A percentile compares a stretch with the other conserved stretches of the same genome.
These are phyloP conservation scores for Tachuris rubrigastra DNA, from an alignment of 2,113 vertebrate genomes.

Conservation along the genomic window DNA sequence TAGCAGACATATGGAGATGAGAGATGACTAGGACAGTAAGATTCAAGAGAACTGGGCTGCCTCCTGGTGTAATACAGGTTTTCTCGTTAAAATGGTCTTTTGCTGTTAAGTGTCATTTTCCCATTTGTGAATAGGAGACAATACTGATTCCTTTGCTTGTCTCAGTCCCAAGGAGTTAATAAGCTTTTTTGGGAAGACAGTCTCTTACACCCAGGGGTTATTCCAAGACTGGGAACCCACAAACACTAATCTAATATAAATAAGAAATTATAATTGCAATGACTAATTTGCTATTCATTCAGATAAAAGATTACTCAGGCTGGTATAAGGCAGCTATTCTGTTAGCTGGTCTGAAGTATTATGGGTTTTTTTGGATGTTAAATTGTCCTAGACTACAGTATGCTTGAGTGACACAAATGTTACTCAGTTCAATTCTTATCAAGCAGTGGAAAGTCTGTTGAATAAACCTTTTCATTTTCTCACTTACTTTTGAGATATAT, in stretches of 20 bases:
- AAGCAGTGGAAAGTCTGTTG: neutral
- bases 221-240: neutral
- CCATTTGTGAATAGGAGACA: neutral
- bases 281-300: neutral
- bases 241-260: neutral
- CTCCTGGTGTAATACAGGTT: neutral
- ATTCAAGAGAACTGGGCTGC: neutral
- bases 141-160: neutral
- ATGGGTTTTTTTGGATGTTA: neutral
- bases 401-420: neutral
- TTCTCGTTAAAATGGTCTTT: neutral
- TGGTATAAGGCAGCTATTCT: neutral
- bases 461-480: neutral
- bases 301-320: neutral
- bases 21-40: neutral
- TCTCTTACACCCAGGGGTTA: neutral
- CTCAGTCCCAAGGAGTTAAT: neutral
- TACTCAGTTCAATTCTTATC: neutral
- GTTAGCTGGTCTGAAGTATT: neutral
- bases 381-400: neutral
- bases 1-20: neutral
- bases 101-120: neutral
- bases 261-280: neutral
- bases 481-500: neutral
- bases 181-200: neutral